Percentiles rank a stretch among this genome's conserved stretches.
These are phyloP conservation scores for Xenotilapia longispinis DNA, from an alignment of 2,113 vertebrate genomes.

Conservation along the genomic window DNA sequence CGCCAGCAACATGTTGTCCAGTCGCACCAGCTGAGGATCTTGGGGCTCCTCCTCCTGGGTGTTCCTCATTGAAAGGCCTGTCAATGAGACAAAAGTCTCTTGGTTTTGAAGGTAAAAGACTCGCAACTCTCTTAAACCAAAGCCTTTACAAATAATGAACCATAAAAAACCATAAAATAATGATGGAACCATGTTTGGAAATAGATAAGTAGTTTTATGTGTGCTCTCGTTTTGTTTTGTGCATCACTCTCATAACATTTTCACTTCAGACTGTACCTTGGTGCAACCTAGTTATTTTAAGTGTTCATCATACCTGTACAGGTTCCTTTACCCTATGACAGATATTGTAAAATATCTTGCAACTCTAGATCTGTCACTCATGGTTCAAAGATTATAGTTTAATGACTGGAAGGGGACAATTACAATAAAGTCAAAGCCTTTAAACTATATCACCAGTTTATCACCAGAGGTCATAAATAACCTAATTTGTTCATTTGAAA, in stretches of 20 bases:
- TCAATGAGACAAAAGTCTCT: neutral
- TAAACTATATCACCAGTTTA: neutral
- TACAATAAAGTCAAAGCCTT: neutral
- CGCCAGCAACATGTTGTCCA: slow-evolving; percentile 91
- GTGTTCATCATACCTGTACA: neutral
- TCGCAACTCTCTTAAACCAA: neutral
- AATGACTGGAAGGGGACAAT: neutral
- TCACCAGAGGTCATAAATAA: neutral
- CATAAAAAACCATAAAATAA: neutral
- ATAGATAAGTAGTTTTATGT: neutral
- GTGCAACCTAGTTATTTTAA: neutral
- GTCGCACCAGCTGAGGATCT: slow-evolving; percentile 85
- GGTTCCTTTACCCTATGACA: neutral
- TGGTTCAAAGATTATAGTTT: neutral
- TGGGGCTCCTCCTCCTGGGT: slow-evolving; percentile 85
- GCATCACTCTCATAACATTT: neutral
- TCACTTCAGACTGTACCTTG: neutral
- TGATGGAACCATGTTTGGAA: neutral
- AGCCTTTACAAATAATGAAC: neutral
- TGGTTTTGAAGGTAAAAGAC: neutral
- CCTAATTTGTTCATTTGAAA: neutral
- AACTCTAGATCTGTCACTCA: neutral
- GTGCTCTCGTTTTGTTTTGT: neutral
- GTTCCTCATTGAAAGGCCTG: slow-evolving; percentile 87
- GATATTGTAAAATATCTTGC: neutral